Evolutionary conservation across 2,888 invertebrate species (phyloP).

Genomic region (Philereme transversata): DNA sequence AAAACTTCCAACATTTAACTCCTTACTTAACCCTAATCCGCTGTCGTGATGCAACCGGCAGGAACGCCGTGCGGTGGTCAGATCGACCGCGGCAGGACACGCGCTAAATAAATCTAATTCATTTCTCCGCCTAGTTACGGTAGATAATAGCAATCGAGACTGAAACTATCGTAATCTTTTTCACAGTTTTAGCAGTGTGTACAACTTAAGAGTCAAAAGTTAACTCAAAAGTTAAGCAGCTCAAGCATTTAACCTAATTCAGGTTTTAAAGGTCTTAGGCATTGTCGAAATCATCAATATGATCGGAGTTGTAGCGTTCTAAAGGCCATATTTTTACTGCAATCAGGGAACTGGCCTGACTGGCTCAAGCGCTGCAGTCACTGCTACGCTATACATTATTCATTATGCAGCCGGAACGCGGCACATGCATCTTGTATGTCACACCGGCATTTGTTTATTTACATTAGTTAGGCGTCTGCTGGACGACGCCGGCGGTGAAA

Average conservation of each 20-base stretch:
- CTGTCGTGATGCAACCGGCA: conserved; percentile 15
- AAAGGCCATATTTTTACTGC: too few relatives aligned
- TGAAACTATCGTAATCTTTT: too few relatives aligned
- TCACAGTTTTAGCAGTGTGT: too few relatives aligned
- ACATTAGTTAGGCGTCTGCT: conserved; percentile 38
- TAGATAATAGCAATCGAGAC: too few relatives aligned
- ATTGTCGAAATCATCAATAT: too few relatives aligned
- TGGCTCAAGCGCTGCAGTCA: conserved; percentile 45
- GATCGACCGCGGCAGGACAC: conserved; percentile 24
- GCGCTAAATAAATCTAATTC: conserved; percentile 46
- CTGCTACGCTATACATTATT: conserved; percentile 52
- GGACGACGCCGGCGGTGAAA: conserved; percentile 22
- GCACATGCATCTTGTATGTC: conserved; percentile 54
- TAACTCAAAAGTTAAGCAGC: too few relatives aligned
- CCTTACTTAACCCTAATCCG: conserved; percentile 24
- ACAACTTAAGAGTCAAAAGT: too few relatives aligned
- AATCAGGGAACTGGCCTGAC: conserved; percentile 15
- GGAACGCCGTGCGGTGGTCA: conserved; percentile 16
- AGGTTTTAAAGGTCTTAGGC: too few relatives aligned
- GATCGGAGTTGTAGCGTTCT: too few relatives aligned
- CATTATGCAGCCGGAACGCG: conserved; percentile 43
- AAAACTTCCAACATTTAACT: conserved; percentile 26
- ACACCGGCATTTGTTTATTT: conserved; percentile 48
- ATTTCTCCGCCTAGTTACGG: not conserved
- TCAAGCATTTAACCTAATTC: too few relatives aligned